Evolutionary conservation across 2,113 vertebrate genomes (phyloP).

Genomic region (Anolis sagrei): DNA sequence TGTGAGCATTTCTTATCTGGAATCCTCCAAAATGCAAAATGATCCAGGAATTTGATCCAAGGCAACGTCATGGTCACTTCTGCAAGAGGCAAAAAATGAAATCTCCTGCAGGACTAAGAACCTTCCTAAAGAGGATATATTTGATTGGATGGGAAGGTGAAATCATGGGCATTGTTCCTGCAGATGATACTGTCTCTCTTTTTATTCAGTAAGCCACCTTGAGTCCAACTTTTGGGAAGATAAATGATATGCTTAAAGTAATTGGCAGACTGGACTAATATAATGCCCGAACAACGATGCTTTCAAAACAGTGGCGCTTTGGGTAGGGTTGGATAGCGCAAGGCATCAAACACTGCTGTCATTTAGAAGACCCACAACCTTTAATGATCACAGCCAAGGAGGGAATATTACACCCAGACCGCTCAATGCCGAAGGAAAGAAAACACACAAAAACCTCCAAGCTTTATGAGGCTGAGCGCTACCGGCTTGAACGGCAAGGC

Average conservation of each 20-base stretch:
- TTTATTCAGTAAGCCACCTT: too few species aligned
- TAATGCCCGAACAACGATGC: conserved; percentile 16
- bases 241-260: background rate
- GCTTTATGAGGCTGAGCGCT: conserved; percentile 47
- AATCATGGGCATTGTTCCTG: too few species aligned
- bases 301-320: background rate
- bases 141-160: too few species aligned
- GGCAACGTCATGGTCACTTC: too few species aligned
- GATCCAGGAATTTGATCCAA: too few species aligned
- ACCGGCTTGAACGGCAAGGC: conserved; percentile 48
- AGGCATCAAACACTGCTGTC: conserved; percentile 14
- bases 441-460: background rate
- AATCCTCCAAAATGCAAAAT: too few species aligned
- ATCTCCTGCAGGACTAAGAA: too few species aligned
- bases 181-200: too few species aligned
- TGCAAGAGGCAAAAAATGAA: too few species aligned
- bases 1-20: too few species aligned
- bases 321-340: conserved; percentile 14
- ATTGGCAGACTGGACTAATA: background rate
- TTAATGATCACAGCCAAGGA: conserved; percentile 26
- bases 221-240: background rate
- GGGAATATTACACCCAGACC: conserved; percentile 11
- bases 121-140: too few species aligned
- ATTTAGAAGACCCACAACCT: conserved; percentile 49
- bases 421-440: conserved; percentile 42